Conservation (phyloP, 2,888 invertebrate genomes). For the Pycnomerus fuliginosus region DNA sequence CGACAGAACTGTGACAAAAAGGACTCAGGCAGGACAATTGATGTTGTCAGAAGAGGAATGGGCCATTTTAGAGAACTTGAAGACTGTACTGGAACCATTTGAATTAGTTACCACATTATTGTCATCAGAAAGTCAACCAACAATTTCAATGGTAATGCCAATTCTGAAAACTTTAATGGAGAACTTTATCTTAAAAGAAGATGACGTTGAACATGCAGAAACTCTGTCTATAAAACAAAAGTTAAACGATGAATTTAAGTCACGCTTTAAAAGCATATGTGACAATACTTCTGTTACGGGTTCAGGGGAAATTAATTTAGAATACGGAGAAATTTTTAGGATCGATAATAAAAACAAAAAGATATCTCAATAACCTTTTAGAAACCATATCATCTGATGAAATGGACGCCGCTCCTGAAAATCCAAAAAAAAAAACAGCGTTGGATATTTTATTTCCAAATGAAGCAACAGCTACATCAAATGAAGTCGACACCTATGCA, state of each 20-base stretch:
- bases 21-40: slow-evolving; percentile 7
- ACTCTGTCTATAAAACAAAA: background rate
- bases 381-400: too few species aligned
- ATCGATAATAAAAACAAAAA: too few species aligned
- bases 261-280: slow-evolving; percentile 3
- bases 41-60: slow-evolving; percentile 14
- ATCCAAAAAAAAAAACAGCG: too few species aligned
- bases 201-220: background rate
- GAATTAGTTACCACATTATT: slow-evolving; percentile 10
- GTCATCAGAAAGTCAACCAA: slow-evolving; percentile 8
- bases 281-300: too few species aligned
- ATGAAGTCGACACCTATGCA: too few species aligned
- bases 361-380: too few species aligned
- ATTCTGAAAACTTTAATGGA: slow-evolving; percentile 7
- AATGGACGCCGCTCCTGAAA: too few species aligned
- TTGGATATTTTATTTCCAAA: too few species aligned
- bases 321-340: too few species aligned
- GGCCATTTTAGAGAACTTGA: slow-evolving; percentile 7
- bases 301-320: too few species aligned
- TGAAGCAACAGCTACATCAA: too few species aligned
- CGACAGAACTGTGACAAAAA: slow-evolving; percentile 8
- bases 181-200: slow-evolving; percentile 7
- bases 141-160: slow-evolving; percentile 14
- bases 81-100: slow-evolving; percentile 11
- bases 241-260: slow-evolving; percentile 1